These are phyloP conservation scores for Lathamus discolor DNA, from an alignment of 2,113 vertebrate genomes.

Conservation along the genomic window DNA sequence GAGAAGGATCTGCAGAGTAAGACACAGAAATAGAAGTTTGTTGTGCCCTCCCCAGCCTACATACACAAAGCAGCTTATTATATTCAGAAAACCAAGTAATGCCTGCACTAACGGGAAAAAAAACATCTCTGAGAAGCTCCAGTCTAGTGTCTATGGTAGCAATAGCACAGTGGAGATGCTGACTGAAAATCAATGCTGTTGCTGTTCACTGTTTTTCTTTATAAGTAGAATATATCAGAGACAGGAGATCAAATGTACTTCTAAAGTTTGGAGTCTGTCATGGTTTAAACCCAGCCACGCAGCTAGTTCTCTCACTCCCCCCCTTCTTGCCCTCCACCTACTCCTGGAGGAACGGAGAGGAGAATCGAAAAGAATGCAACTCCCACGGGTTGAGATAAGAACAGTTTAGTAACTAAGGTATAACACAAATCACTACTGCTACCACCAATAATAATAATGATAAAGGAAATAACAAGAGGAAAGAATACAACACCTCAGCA, in stretches of 20 bases:
- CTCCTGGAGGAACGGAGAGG: no score
- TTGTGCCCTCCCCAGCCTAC: fast-evolving
- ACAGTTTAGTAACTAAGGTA: no score
- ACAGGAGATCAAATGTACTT: background rate
- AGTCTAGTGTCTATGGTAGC: background rate
- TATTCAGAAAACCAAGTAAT: background rate
- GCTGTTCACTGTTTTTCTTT: background rate
- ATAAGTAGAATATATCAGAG: background rate
- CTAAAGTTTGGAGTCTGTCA: background rate
- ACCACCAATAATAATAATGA: no score
- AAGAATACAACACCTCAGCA: no score
- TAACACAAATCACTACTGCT: no score
- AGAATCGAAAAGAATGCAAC: no score
- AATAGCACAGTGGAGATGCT: background rate
- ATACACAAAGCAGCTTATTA: background rate
- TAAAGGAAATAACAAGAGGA: no score
- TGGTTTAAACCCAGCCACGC: no score
- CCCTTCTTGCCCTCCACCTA: no score
- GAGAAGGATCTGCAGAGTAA: background rate
- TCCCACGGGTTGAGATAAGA: no score
- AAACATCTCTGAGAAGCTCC: background rate
- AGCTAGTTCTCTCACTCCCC: no score
- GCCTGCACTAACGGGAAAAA: background rate
- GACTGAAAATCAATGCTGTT: background rate
- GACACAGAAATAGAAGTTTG: background rate